Base-by-base conservation (phyloP, 2,888 invertebrate species). In the Aphidoletes aphidimyza region DNA sequence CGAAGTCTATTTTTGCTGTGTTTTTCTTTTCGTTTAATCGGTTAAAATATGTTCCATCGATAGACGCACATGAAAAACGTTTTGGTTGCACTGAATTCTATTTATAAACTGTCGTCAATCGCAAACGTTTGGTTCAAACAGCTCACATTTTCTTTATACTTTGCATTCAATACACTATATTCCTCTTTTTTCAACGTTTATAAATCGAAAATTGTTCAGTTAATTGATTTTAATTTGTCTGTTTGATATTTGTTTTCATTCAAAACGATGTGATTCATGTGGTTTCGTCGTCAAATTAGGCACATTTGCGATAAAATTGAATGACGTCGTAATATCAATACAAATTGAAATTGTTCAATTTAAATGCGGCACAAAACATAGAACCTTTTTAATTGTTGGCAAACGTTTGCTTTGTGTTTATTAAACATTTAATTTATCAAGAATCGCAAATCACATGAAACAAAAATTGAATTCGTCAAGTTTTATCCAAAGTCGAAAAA, bases 1-100 rank as follows among this genome's bases (percentile, higher is more conserved):
- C 86, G 26, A 36, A 17, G 17, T 34, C 3, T 59, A 36, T 78
- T 8, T 22, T 26, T 54, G n/a, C 22, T 54, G n/a, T 8, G n/a
- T 54, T 54, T 54, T 26, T 54, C 1, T 17, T 6, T 54, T 54
- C 1, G 2, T 54, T n/a, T 8, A n/a, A 6, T 54, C 19, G 26
- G 5, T 26, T 22, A 54, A 22, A 54, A 22, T 2, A 22, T 54
- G n/a, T 54, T 54, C 22, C 39, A 81, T 37, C 37, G 81, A 36
- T n/a, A n/a, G n/a, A 37, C n/a, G 11, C 81, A 81, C 81, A 37
- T 36, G 5, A 37, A 81, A 37, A 81, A 37, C n/a, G 81, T 9
- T 37, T 22, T n/a, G 81, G 22, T n/a, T 37, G 81, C 37, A 81
- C n/a, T 81, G 37, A 81, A 37, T 30, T 69, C 69, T 69, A 69